phyloP scores from a whole-genome alignment of 2,888 invertebrate genomes.

The Phaedon cochleariae region DNA sequence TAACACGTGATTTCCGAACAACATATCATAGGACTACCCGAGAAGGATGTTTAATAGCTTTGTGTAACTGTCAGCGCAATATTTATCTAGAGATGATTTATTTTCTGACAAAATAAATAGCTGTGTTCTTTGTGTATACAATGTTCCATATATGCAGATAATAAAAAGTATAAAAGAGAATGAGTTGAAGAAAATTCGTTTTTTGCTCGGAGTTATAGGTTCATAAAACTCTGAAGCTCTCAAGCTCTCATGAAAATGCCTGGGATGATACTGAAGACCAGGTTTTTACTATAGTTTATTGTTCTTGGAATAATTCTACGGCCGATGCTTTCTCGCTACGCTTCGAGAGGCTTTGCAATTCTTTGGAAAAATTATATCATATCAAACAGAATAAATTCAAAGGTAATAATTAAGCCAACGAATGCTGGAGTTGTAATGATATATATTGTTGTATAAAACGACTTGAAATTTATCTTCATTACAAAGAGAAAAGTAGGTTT shows the following conservation, averaged over 20 bases:
- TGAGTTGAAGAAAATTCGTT: neutral
- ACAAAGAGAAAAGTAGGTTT: neutral
- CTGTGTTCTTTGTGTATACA: neutral
- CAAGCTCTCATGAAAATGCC: neutral
- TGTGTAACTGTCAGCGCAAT: slow-evolving; percentile 61
- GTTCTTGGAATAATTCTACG: slow-evolving; percentile 2
- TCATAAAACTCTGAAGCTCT: neutral
- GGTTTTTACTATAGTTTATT: neutral
- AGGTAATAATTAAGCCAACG: neutral
- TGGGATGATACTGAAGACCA: neutral
- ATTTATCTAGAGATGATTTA: slow-evolving; percentile 63
- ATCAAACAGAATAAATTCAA: neutral
- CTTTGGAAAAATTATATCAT: slow-evolving; percentile 2
- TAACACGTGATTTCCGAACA: slow-evolving; percentile 56
- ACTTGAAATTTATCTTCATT: neutral
- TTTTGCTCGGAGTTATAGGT: neutral
- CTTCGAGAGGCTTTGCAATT: neutral
- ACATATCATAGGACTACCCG: slow-evolving; percentile 56
- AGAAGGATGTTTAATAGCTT: slow-evolving; percentile 55
- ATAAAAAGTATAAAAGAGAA: neutral
- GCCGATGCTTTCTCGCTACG: neutral
- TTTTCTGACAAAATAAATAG: slow-evolving; percentile 13
- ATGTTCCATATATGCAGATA: neutral
- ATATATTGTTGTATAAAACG: neutral
- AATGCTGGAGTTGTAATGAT: neutral